phyloP scores from a whole-genome alignment of 2,113 vertebrate genomes.

The Rhinopithecus roxellana region DNA sequence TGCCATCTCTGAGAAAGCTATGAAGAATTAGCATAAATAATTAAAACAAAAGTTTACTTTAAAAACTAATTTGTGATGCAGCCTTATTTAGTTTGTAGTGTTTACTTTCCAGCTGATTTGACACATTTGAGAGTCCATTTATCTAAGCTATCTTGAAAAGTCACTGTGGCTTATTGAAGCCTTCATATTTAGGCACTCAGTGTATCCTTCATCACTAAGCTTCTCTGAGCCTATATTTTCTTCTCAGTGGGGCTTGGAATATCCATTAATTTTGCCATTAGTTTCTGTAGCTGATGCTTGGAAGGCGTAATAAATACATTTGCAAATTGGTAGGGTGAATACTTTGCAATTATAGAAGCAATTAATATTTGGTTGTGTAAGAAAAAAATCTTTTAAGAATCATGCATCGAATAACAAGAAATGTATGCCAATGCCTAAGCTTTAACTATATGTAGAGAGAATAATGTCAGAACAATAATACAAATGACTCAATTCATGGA shows the following conservation, averaged over 20 bases:
- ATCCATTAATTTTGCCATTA: slow-evolving; percentile 69
- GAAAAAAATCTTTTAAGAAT: slow-evolving; percentile 28
- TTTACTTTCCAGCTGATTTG: slow-evolving; percentile 51
- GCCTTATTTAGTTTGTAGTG: slow-evolving; percentile 43
- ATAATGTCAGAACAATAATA: neutral
- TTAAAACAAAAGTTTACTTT: slow-evolving; percentile 57
- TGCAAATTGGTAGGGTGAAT: slow-evolving; percentile 60
- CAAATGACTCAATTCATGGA: slow-evolving; percentile 32
- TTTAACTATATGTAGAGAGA: neutral
- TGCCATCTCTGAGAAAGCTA: slow-evolving; percentile 3
- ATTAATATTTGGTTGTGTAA: slow-evolving; percentile 64
- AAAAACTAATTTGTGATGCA: slow-evolving; percentile 48
- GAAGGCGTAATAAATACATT: slow-evolving; percentile 47
- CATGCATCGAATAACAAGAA: neutral
- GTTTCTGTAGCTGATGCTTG: slow-evolving; percentile 44
- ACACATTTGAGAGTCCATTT: slow-evolving; percentile 24
- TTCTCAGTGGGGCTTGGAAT: slow-evolving; percentile 33
- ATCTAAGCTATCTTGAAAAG: slow-evolving; percentile 45
- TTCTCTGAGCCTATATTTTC: slow-evolving; percentile 44
- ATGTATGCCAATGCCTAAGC: neutral
- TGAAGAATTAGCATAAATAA: slow-evolving; percentile 47
- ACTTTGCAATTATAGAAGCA: slow-evolving; percentile 58
- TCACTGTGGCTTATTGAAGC: neutral
- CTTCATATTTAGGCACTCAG: slow-evolving; percentile 34
- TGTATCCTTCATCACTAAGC: neutral